Evolutionary conservation across 2,797 vertebrate species (phyloP).

Genomic region (Rhyacichthys aspro): DNA sequence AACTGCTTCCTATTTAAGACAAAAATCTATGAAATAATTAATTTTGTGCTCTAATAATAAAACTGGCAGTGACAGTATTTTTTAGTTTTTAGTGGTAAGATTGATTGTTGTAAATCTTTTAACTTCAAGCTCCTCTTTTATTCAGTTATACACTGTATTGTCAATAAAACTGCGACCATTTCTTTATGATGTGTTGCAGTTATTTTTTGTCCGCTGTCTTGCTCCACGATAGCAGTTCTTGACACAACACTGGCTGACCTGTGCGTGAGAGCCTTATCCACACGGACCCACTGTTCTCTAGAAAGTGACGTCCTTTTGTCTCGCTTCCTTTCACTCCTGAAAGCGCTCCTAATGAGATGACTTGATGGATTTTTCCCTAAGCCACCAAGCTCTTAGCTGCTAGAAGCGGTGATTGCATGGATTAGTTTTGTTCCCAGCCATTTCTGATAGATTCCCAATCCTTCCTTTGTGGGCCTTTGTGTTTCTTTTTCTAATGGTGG

Average conservation of each 20-base stretch:
- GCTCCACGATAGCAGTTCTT: slow-evolving; percentile 39
- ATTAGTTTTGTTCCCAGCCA: slow-evolving; percentile 52
- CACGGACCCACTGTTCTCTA: slow-evolving; percentile 33
- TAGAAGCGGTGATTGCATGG: slow-evolving; percentile 57
- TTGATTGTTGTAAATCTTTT: no score
- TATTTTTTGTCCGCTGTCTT: slow-evolving; percentile 15
- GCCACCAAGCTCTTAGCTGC: slow-evolving; percentile 42
- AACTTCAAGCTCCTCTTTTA: no score
- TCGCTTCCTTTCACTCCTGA: slow-evolving; percentile 48
- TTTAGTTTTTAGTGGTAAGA: no score
- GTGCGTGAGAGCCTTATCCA: slow-evolving; percentile 47
- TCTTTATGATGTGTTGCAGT: slow-evolving; percentile 3
- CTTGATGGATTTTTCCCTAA: slow-evolving; percentile 67
- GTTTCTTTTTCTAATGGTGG: slow-evolving; percentile 21
- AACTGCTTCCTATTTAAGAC: no score
- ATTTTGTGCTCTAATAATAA: no score
- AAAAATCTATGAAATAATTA: no score
- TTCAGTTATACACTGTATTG: no score
- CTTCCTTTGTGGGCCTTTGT: slow-evolving; percentile 28
- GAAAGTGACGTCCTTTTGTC: slow-evolving; percentile 60
- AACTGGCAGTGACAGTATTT: no score
- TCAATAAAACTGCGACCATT: background rate
- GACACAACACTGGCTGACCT: slow-evolving; percentile 42
- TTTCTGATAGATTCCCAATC: slow-evolving; percentile 57
- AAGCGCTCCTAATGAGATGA: slow-evolving; percentile 62